Base-by-base conservation (phyloP, 2,113 vertebrate species). In the Perognathus longimembris region DNA sequence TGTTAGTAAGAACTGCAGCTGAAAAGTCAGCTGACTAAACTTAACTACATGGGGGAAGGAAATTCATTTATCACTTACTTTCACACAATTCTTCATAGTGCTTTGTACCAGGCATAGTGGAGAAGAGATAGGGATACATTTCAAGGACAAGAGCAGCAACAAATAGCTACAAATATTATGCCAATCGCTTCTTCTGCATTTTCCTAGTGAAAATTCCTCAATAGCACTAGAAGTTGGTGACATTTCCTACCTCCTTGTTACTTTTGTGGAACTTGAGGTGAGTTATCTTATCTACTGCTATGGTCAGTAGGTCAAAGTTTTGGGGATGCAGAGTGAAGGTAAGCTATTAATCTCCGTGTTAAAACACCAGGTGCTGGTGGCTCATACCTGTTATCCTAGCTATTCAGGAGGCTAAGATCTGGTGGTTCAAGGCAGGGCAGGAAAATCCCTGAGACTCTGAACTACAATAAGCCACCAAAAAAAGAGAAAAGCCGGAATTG, bases 221-320 rank as follows among this genome's bases (percentile, higher is more conserved):
- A 24, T 17, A 92, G 5, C 21, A 17, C 26, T 38, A 14, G 30
- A 6, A 59, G 2, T 18, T 6, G 75, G 32, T 36, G 57, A 59
- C 11, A 85, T 81, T 88, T 94, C 63, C 91, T 57, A 84, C 74
- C n/a, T 57, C 21, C 59, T 70, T 57, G 83, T 83, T 66, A 81
- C 11, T 93, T 18, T 74, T 26, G 6, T 69, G 20, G 54, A 90
- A 88, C 38, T 18, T 32, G 6, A 75, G 5, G 11, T 59, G 30
- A 83, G 38, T 83, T 84, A 79, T 83, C 59, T 59, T 85, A 9
- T 38, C 54, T 3, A 66, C 4, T 5, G 8, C 76, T 26, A 86
- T 11, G 2, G 3, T 59, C 38, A 69, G 12, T 34, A 92, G 54
- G 79, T 70, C 77, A 85, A 64, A 85, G 14, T 54, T 90, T 59